Conservation (phyloP, 30 jellyfish, hydroid and myxozoan species). For the Pelagia noctiluca region DNA sequence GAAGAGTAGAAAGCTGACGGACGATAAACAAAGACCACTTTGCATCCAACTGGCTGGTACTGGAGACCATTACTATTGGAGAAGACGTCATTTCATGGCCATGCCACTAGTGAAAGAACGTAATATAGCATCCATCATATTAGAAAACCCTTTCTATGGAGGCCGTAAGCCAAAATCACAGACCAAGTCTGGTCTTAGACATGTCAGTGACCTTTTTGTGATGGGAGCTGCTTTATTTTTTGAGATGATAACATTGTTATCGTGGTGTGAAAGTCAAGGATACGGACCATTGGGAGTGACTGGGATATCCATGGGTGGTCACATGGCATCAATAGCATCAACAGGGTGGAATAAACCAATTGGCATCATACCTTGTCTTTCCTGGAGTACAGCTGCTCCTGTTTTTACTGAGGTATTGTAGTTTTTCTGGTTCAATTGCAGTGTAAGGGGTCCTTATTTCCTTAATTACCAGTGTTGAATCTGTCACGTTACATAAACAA, state of each 20-base stretch:
- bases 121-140: conserved; percentile 80
- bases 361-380: conserved; percentile 89
- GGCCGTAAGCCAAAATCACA: conserved; percentile 86
- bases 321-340: conserved; percentile 92
- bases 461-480: no score
- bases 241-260: conserved; percentile 73
- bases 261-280: conserved; percentile 90
- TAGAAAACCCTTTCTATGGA: conserved; percentile 95
- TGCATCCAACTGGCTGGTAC: conserved; percentile 94
- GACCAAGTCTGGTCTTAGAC: conserved; percentile 80
- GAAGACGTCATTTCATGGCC: conserved; percentile 91
- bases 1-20: neutral
- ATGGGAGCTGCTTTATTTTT: conserved; percentile 93
- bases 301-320: conserved; percentile 97
- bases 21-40: conserved; percentile 50
- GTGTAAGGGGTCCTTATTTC: no score
- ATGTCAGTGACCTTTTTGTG: conserved; percentile 89
- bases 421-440: neutral
- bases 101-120: conserved; percentile 80
- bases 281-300: conserved; percentile 93
- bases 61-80: conserved; percentile 94
- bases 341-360: conserved; percentile 89
- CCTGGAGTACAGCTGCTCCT: conserved; percentile 99
- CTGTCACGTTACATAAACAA: no score
- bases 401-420: conserved; percentile 80